These are phyloP conservation scores for Perdita meconis DNA, from an alignment of 2,888 invertebrate species.

Conservation along the genomic window DNA sequence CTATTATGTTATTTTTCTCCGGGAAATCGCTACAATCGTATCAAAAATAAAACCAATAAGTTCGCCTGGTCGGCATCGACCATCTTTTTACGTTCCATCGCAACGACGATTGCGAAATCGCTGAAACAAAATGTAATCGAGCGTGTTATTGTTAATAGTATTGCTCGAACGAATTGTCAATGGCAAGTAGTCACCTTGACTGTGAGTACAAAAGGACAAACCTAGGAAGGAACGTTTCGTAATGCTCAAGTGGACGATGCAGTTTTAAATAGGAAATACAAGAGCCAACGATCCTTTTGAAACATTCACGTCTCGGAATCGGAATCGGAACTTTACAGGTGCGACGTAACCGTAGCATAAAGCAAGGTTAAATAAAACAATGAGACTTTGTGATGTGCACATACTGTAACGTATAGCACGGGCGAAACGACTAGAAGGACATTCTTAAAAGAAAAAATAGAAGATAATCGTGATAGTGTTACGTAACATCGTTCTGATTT, in stretches of 20 bases:
- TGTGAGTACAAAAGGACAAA: constrained; percentile 22
- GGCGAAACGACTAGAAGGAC: constrained; percentile 39
- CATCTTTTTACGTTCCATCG: not conserved
- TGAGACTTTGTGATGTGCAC: constrained; percentile 40
- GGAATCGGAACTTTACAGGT: constrained; percentile 64
- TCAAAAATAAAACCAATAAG: not conserved
- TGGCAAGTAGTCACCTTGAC: constrained; percentile 37
- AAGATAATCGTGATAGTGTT: too few relatives aligned
- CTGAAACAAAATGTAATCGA: constrained; percentile 28
- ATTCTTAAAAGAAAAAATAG: not conserved
- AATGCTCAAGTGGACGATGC: not conserved
- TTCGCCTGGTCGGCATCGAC: not conserved
- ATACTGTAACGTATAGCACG: constrained; percentile 11
- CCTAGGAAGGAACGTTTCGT: constrained; percentile 1
- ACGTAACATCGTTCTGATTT: too few relatives aligned
- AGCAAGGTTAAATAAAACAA: constrained; percentile 64
- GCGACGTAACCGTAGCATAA: constrained; percentile 43
- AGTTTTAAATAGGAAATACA: constrained; percentile 16
- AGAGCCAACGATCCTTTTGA: constrained; percentile 41
- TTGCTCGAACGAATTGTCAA: constrained; percentile 2
- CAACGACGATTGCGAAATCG: constrained; percentile 5
- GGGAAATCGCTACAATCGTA: not conserved
- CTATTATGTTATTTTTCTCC: not conserved
- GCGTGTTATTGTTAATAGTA: constrained; percentile 13
- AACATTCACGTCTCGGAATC: constrained; percentile 62